Base-by-base conservation (phyloP, 2,797 vertebrate genomes). In the Triplophysa yarkandensis region DNA sequence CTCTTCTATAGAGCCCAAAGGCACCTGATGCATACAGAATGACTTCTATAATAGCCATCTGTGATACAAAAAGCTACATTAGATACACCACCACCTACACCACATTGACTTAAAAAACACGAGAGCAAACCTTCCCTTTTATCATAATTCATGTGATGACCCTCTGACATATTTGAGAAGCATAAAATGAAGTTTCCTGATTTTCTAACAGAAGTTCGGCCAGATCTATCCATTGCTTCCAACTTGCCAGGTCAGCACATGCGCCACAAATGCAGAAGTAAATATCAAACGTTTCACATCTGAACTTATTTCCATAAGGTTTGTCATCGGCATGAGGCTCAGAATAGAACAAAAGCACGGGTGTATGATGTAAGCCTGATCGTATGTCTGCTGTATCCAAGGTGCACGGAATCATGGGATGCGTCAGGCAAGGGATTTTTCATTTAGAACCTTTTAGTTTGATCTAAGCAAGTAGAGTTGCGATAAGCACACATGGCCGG, bases 281-380 rank as follows among this genome's bases (percentile, higher is more conserved):
- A 25, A 25, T 21, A 13, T 27, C 52, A 54, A 27, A 54, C 11
- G 9, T 36, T 1, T 64, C 17, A 43, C 36, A 64, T 73, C 21
- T 64, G n/a, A 30, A 43, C 13, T 55, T 16, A 17, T 44, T 65
- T 44, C 34, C 48, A 43, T 39, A 43, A n/a, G 1, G 32, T 25
- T 60, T 46, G 19, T 71, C 69, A 50, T 30, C 13, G 30, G 39
- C 21, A 72, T 36, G 30, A 39, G 44, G 23, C 6, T 73, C 34
- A 73, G 39, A 77, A 72, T 61, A 77, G 34, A 66, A 54, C 32
- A 39, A 16, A 68, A 43, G 8, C 27, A 58, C 50, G 74, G 65
- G 74, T 68, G 55, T 50, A 21, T 50, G 46, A 50, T 50, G 46
- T 11, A 28, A 52, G 25, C 16, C 6, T n/a, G 27, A 61, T 41